phyloP scores from a whole-genome alignment of 2,113 vertebrate species.

The Synodontis membranacea region DNA sequence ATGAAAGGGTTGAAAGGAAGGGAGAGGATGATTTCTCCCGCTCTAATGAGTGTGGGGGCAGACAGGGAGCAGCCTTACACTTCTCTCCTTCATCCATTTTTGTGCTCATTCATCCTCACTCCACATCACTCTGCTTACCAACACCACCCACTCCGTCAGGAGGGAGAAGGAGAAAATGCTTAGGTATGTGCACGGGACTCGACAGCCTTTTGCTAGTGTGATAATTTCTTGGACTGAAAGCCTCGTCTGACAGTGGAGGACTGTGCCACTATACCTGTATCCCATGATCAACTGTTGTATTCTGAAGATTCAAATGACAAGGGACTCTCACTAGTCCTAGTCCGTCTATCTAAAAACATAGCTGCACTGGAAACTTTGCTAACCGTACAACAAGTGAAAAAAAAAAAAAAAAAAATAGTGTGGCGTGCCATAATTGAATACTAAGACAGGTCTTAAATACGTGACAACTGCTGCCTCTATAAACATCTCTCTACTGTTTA shows the following conservation, averaged over 20 bases:
- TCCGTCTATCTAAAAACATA: neutral
- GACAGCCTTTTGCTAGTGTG: neutral
- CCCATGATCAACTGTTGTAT: neutral
- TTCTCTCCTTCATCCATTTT: slow-evolving; percentile 26
- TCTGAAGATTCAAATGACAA: neutral
- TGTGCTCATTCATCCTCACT: slow-evolving; percentile 23
- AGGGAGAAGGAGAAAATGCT: neutral
- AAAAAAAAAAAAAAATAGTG: neutral
- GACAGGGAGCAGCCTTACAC: slow-evolving; percentile 34
- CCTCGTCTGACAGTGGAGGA: neutral
- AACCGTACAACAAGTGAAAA: neutral
- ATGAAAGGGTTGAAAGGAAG: slow-evolving; percentile 31
- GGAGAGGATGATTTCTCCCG: slow-evolving; percentile 31
- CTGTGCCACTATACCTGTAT: neutral
- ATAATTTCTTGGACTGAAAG: slow-evolving; percentile 2
- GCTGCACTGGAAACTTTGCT: neutral
- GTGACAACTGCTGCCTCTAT: neutral
- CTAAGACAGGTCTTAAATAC: neutral
- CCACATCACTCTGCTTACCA: neutral
- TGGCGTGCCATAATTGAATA: neutral
- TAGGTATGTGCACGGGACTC: neutral
- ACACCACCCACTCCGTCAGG: neutral
- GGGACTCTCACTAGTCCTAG: neutral
- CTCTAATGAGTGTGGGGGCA: slow-evolving; percentile 55
- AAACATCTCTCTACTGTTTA: neutral